Conservation (phyloP, 2,113 vertebrate species). For the Picathartes gymnocephalus region DNA sequence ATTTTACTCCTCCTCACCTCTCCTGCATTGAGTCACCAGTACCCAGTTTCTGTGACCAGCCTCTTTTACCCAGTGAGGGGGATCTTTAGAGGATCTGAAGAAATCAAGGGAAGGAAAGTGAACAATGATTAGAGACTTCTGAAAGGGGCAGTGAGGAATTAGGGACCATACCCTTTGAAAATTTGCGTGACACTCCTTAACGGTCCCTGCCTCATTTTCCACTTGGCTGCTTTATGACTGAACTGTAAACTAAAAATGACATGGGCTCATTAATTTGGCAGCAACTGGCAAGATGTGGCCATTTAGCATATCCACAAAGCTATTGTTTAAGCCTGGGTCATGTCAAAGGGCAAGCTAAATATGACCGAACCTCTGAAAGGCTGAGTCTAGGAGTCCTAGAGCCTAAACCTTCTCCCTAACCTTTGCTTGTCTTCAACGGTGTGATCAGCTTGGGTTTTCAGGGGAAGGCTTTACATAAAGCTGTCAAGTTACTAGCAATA, state of each 20-base stretch:
- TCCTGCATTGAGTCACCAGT: not conserved
- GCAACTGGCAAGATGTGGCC: constrained; percentile 78
- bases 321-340: constrained; percentile 80
- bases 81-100: constrained; percentile 44
- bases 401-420: constrained; percentile 62
- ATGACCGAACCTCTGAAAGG: constrained; percentile 68
- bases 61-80: constrained; percentile 3
- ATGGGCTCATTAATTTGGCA: constrained; percentile 88
- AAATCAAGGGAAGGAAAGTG: constrained; percentile 29
- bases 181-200: constrained; percentile 66
- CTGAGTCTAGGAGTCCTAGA: constrained; percentile 67
- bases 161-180: constrained; percentile 65
- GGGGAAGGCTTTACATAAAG: constrained; percentile 57
- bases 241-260: constrained; percentile 85
- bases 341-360: constrained; percentile 82
- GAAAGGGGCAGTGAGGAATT: constrained; percentile 62
- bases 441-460: constrained; percentile 59
- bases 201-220: constrained; percentile 78
- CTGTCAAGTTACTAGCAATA: constrained; percentile 72
- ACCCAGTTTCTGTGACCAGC: not conserved
- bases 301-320: constrained; percentile 77
- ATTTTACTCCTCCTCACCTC: not conserved
- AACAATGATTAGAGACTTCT: constrained; percentile 63
- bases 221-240: constrained; percentile 79
- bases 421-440: constrained; percentile 55